phyloP scores from a whole-genome alignment of 2,113 vertebrate genomes.

The Sinocyclocheilus maitianheensis region DNA sequence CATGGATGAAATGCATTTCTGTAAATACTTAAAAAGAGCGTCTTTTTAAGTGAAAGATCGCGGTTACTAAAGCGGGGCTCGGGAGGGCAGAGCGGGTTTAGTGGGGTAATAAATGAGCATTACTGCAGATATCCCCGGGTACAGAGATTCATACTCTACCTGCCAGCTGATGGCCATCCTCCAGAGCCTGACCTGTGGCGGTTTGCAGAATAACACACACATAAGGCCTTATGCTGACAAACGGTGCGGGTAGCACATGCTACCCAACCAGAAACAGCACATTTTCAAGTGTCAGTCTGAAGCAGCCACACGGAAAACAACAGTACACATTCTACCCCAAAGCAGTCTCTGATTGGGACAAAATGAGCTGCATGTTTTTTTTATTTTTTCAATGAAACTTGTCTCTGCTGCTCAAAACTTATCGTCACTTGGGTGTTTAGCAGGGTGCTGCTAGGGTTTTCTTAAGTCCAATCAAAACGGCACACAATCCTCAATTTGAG shows the following conservation, averaged over 20 bases:
- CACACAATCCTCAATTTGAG: not conserved
- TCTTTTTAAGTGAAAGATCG: slow-evolving; percentile 67
- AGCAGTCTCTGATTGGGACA: not conserved
- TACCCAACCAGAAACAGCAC: slow-evolving; percentile 5
- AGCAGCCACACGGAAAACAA: not conserved
- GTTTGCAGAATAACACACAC: slow-evolving; percentile 84
- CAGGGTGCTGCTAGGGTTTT: not conserved
- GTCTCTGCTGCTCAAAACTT: not conserved
- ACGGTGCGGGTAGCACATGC: slow-evolving; percentile 55
- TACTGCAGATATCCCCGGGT: slow-evolving; percentile 49
- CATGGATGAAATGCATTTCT: slow-evolving; percentile 51
- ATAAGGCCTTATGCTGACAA: slow-evolving; percentile 76
- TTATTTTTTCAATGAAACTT: not conserved
- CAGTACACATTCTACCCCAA: not conserved
- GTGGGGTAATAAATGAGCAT: slow-evolving; percentile 43
- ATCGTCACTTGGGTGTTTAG: not conserved
- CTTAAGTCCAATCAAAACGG: not conserved
- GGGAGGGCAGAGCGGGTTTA: slow-evolving; percentile 51
- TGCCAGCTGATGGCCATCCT: slow-evolving; percentile 89
- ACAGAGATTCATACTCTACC: slow-evolving; percentile 84
- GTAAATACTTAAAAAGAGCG: slow-evolving; percentile 67
- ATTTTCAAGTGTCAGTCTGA: not conserved
- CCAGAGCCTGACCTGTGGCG: slow-evolving; percentile 88
- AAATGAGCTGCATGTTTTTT: not conserved
- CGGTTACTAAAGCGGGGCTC: slow-evolving; percentile 45